Base-by-base conservation (phyloP, 2,113 vertebrate species). In the Noctilio leporinus region DNA sequence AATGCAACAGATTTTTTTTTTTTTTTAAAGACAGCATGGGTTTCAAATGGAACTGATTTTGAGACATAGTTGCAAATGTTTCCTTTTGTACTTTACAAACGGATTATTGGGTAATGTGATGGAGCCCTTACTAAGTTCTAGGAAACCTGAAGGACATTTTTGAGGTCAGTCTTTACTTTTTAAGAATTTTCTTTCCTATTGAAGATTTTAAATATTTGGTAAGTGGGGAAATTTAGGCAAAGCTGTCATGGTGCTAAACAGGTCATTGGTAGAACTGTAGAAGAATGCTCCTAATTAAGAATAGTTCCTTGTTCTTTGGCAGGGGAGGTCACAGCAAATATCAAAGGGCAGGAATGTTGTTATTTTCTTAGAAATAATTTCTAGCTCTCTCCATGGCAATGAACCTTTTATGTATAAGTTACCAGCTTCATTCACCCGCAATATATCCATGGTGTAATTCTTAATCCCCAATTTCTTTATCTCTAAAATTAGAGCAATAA, bases 331-430 rank as follows among this genome's bases (percentile, higher is more conserved):
- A n/a, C 28, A 95, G 93, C 53, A 53, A 92, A 70, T 89, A 86
- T 73, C 26, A 73, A 92, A 84, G 64, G 30, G 16, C 22, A 92
- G 12, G 65, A 75, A 55, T 89, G 30, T 47, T 86, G 10, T 82
- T 85, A 72, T 94, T 88, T 95, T 93, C 75, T 96, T n/a, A 65
- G 67, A 62, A 93, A 70, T 89, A 91, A 77, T 94, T 38, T 96
- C n/a, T 33, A 88, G 14, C n/a, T 82, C 16, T 55, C 51, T 82
- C 51, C n/a, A 49, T 82, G 69, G n/a, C 55, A 38, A 26, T 86
- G 43, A 89, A 53, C 30, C 24, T 73, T 93, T 62, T 89, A 15
- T 91, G 57, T 49, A 78, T 26, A 91, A 89, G 20, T 89, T 43
- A 85, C 11, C 80, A 4, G 16, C 24, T 14, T 40, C 7, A 75